Evolutionary conservation across 2,888 invertebrate genomes (phyloP), one percentile per base, ranked within the genome.

Genomic region (Drosophila stalkeri): DNA sequence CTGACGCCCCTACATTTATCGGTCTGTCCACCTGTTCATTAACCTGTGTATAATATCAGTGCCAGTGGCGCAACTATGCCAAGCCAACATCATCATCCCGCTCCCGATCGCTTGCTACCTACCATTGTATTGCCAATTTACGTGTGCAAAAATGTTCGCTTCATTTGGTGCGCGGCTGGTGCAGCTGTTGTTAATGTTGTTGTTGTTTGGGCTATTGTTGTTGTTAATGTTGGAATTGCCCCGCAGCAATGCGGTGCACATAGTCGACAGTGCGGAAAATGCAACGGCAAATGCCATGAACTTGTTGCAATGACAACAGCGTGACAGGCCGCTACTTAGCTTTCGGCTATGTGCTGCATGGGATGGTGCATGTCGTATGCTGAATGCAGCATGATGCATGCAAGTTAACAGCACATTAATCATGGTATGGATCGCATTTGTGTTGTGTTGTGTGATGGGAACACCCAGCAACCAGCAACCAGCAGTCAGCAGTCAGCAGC

Each of bases 381-480:
- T 61, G 61, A 51, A 57, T 55, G 46, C 64, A 66, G 82, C 80
- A 78, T 81, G 82, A 75, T 78, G 78, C 68, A 64, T 72, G 68
- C 70, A 64, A 71, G 72, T 66, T 65, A 86, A 81, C 78, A 81
- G 86, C 75, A 66, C 86, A 89, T 89, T 86, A 80, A 84, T 87
- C 87, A 86, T 86, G 72, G 66, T 77, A 82, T 84, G 63, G 67
- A 80, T 80, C 52, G 62, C 71, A 80, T 69, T 71, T 68, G 77
- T 56, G 49, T 18, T 37, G 44, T 41, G 60, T 12, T 35, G 14
- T 12, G 14, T 12, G 16, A 52, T 47, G 61, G 20, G 39, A 20
- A 14, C 44, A 44, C 5, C 44, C 44, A 39, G 11, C 27, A n/a
- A n/a, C n/a, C n/a, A n/a, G n/a, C 27, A 27, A 6, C 27, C 27